Conservation (phyloP, 37 sponge, comb jelly and placozoan genomes). For the Geodia barretti region DNA sequence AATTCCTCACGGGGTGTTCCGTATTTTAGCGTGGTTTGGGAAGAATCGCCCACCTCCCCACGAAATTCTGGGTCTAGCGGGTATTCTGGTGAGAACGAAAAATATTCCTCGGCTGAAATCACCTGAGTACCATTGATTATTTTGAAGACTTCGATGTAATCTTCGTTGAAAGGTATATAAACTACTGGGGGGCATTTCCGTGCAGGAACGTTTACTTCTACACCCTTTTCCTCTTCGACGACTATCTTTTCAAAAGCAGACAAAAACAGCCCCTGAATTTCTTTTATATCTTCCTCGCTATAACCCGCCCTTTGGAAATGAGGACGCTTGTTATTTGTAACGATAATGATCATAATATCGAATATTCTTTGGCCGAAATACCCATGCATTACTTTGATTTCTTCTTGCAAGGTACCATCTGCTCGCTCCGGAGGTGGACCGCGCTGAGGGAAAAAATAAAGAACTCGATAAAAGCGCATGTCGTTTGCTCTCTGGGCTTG, state of each 20-base stretch:
- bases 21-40: too few relatives aligned
- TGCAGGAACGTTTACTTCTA: neutral
- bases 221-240: neutral
- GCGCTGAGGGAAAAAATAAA: constrained; percentile 29
- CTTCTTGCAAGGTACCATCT: neutral
- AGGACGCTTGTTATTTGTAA: neutral
- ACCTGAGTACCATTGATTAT: neutral
- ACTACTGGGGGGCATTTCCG: neutral
- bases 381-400: constrained; percentile 7
- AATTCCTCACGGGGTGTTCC: neutral
- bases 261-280: too few relatives aligned
- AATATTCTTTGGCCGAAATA: constrained; percentile 24
- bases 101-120: too few relatives aligned
- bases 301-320: neutral
- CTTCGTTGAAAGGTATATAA: neutral
- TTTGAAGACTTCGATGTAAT: neutral
- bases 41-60: too few relatives aligned
- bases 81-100: too few relatives aligned
- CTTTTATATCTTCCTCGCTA: neutral
- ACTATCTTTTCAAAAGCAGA: neutral
- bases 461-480: constrained; percentile 6
- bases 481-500: neutral
- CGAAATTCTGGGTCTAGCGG: too few relatives aligned
- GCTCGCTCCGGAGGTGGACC: constrained; percentile 11
- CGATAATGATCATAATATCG: constrained; percentile 24